Base-by-base conservation (phyloP, 1,140 invertebrate species). In the Anoplolepis gracilipes region DNA sequence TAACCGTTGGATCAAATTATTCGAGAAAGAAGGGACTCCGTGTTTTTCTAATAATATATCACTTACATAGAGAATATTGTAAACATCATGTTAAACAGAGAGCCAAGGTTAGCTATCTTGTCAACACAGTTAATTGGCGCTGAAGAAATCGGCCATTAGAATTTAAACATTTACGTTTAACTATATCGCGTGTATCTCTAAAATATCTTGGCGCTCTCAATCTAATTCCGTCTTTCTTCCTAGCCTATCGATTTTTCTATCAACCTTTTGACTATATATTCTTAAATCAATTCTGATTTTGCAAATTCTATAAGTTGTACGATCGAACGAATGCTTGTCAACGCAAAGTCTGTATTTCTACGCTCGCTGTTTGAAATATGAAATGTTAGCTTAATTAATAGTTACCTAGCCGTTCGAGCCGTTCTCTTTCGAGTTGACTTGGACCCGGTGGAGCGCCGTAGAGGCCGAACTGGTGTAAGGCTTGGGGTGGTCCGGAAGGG, bases 371-470 rank as follows among this genome's bases (percentile, higher is more conserved):
- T 49, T 19, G 36, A 73, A n/a, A 81, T 70, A 53, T 33, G 0
- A n/a, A 70, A 1, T 72, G 22, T 76, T 84, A 79, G 19, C 1
- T 39, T 36, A 22, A 36, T 61, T 6, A 62, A 42, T 5, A 64
- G 64, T 86, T 97, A 95, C 98, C 98, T 87, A 98, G 93, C 90
- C 97, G 94, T 92, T 98, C 98, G 33, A 99, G 95, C 78, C 98
- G 96, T 94, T 99, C 98, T 62, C 98, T 95, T 93, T 99, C 98
- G 89, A 98, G 94, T 91, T 98, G 97, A 89, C 97, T 97, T 42
- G 98, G 96, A 28, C 97, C 97, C 65, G 95, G 96, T 30, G 94
- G 94, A 7, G 94, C 95, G 8, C 94, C 94, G 76, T 96, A 96
- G 1, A 96, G 93, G 10, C 96, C 95, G 90, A 95, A 97, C 93